Percentiles rank a stretch among this genome's conserved stretches.
phyloP scores from a whole-genome alignment of 2,888 invertebrate genomes.

The Panopea generosa region DNA sequence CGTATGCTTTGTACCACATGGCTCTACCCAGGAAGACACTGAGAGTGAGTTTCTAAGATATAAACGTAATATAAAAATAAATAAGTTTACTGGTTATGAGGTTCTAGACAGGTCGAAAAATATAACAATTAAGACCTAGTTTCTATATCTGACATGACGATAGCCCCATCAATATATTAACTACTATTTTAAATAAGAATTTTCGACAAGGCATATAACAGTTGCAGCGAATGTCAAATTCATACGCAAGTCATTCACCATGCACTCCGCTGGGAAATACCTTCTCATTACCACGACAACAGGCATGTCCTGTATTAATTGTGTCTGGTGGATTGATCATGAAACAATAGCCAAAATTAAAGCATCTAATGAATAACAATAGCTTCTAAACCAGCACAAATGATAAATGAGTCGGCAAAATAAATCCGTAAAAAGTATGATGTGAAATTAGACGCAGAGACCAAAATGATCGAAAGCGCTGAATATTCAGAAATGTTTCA shows the following conservation, averaged over 20 bases:
- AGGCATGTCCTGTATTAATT: slow-evolving; percentile 25
- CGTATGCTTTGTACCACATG: too few species aligned
- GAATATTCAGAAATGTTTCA: not conserved
- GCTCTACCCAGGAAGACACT: too few species aligned
- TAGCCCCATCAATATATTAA: too few species aligned
- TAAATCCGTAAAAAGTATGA: slow-evolving; percentile 22
- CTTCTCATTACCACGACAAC: slow-evolving; percentile 2
- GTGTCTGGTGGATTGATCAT: slow-evolving; percentile 47
- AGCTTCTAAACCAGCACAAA: slow-evolving; percentile 25
- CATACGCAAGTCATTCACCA: slow-evolving; percentile 4
- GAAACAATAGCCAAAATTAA: slow-evolving; percentile 57
- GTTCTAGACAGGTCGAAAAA: too few species aligned
- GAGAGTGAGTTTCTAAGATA: too few species aligned
- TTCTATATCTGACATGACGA: too few species aligned
- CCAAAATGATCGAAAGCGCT: slow-evolving; percentile 4
- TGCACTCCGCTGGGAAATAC: not conserved
- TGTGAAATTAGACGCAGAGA: slow-evolving; percentile 21
- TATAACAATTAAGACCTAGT: too few species aligned
- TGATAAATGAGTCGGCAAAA: slow-evolving; percentile 36
- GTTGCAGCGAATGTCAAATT: slow-evolving; percentile 7
- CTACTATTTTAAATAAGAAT: too few species aligned
- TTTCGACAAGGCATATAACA: not conserved
- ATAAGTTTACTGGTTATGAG: too few species aligned
- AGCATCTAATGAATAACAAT: slow-evolving; percentile 58
- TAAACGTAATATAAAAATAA: too few species aligned